Base-by-base conservation (phyloP, 1,140 invertebrate species). In the Telenomus remus region DNA sequence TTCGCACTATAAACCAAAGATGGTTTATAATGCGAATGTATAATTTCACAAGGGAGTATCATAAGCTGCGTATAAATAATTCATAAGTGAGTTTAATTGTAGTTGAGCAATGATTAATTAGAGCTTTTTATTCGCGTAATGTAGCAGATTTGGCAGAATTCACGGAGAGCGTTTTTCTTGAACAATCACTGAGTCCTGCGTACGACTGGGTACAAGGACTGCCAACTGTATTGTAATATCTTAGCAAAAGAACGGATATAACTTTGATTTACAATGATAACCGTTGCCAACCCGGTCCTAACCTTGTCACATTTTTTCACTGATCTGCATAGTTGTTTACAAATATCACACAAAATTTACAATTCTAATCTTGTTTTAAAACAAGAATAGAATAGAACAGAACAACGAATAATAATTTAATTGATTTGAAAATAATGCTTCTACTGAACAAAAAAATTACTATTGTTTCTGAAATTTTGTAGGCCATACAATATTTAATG, bases 191-290 rank as follows among this genome's bases (percentile, higher is more conserved):
- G 69, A 73, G 59, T 73, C 65, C 44, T 65, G 55, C 42, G 48
- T 65, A 54, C 65, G 69, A 65, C 64, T 73, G 65, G 61, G 50
- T 73, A 60, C 65, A 60, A 65, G 55, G 47, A 13, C 57, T 54
- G 61, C 60, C 69, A 65, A 60, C 61, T 54, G 55, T 65, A 73
- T 65, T 73, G 69, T 73, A 73, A 73, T 73, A 59, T 55, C 60
- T 73, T 65, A 27, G 54, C 61, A 54, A 65, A 73, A 64, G 54
- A 65, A 65, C 69, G 49, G 19, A 65, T 73, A 65, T 8, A n/a
- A 11, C 0, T 42, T 14, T 73, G 69, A 65, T 73, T 73, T 73
- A 73, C 59, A 60, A 53, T 47, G 59, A 42, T 47, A 48, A 14
- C 16, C 53, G 55, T 64, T 59, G 60, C 53, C 60, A 65, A 73